phyloP scores from a whole-genome alignment of 2,888 invertebrate species.

The Ormyrus labotus region DNA sequence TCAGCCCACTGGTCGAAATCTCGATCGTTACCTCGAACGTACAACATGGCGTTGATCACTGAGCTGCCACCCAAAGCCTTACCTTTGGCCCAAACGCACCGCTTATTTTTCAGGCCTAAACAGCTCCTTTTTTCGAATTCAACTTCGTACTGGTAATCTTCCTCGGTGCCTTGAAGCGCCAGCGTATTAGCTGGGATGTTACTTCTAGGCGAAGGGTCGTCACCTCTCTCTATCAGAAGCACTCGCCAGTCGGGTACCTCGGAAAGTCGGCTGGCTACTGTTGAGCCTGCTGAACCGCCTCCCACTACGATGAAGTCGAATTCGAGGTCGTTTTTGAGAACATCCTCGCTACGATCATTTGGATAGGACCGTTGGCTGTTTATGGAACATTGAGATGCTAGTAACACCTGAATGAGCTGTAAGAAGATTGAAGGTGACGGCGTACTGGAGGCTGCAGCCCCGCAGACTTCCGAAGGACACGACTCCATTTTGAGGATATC shows the following conservation, averaged over 20 bases:
- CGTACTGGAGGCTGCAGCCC: constrained; percentile 63
- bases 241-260: constrained; percentile 76
- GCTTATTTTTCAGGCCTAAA: constrained; percentile 67
- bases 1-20: constrained; percentile 83
- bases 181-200: constrained; percentile 74
- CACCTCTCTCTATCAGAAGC: constrained; percentile 78
- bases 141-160: constrained; percentile 77
- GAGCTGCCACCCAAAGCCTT: constrained; percentile 83
- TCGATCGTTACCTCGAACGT: constrained; percentile 80
- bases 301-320: constrained; percentile 74
- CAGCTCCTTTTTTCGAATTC: constrained; percentile 75
- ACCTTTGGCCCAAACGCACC: constrained; percentile 79
- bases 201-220: constrained; percentile 75
- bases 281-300: constrained; percentile 78
- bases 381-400: constrained; percentile 80
- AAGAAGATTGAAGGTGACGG: constrained; percentile 77
- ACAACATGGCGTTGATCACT: constrained; percentile 81
- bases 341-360: constrained; percentile 75
- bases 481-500: constrained; percentile 61
- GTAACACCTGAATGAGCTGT: constrained; percentile 79
- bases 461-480: constrained; percentile 61
- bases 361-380: constrained; percentile 79
- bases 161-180: constrained; percentile 65
- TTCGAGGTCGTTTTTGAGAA: constrained; percentile 65
- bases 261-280: constrained; percentile 76